A percentile compares a stretch with the other conserved stretches of the same genome.
Evolutionary conservation across 2,797 vertebrate species (phyloP).

Genomic region (Spatula versicolor): DNA sequence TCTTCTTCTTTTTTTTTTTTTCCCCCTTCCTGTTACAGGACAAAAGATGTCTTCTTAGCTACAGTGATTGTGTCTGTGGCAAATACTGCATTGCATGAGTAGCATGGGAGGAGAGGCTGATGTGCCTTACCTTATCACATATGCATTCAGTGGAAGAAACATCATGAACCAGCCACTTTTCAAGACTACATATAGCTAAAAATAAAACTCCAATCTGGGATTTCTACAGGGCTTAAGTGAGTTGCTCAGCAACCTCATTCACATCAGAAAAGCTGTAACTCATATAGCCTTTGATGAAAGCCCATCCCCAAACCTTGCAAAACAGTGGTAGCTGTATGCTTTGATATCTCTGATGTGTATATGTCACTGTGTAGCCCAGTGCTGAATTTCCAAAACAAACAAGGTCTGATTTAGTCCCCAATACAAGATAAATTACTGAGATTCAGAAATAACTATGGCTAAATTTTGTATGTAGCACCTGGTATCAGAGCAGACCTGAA

Average conservation of each 20-base stretch:
- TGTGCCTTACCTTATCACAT: neutral
- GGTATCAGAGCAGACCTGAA: neutral
- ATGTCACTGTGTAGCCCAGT: neutral
- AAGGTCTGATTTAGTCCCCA: neutral
- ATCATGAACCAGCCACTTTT: neutral
- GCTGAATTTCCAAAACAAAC: neutral
- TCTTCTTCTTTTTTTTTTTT: neutral
- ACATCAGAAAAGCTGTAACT: neutral
- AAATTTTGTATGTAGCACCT: neutral
- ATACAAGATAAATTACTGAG: neutral
- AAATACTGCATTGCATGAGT: neutral
- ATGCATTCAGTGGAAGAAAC: neutral
- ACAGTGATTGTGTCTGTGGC: neutral
- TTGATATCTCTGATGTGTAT: neutral
- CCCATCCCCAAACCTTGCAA: neutral
- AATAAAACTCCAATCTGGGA: conserved; percentile 34
- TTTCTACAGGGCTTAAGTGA: conserved; percentile 36
- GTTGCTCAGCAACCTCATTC: conserved; percentile 39
- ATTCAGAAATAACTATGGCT: neutral
- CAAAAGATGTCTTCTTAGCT: neutral
- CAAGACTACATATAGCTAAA: conserved; percentile 20
- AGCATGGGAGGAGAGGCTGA: neutral
- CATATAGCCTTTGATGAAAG: neutral
- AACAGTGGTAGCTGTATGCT: neutral
- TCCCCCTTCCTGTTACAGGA: neutral